phyloP scores from a whole-genome alignment of 2,113 vertebrate genomes.

The Cervus canadensis region DNA sequence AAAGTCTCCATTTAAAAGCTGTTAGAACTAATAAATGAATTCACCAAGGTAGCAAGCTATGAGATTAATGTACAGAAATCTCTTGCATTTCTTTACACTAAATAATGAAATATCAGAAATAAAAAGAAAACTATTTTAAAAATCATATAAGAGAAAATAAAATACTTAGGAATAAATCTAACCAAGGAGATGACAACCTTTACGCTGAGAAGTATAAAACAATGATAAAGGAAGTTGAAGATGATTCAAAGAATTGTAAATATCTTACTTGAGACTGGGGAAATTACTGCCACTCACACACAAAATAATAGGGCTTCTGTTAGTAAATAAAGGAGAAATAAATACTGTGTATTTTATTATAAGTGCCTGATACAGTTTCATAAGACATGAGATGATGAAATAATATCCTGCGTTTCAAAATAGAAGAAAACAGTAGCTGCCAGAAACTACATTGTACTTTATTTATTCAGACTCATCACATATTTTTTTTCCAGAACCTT shows the following conservation, averaged over 20 bases:
- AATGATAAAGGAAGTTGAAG: not conserved
- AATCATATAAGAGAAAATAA: not conserved
- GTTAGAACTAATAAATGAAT: not conserved
- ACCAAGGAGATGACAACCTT: not conserved
- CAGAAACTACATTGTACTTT: not conserved
- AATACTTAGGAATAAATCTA: not conserved
- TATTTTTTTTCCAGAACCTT: not conserved
- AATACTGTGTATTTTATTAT: not conserved
- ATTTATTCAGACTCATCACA: not conserved
- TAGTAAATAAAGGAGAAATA: not conserved
- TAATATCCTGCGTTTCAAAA: not conserved
- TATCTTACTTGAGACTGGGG: not conserved
- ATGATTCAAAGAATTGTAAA: not conserved
- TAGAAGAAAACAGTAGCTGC: not conserved
- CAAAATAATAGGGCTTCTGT: not conserved
- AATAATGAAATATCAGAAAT: not conserved
- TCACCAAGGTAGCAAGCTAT: not conserved
- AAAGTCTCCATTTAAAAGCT: not conserved
- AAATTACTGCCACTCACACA: not conserved
- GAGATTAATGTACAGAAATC: not conserved
- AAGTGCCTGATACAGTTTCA: not conserved
- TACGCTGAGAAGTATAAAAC: not conserved
- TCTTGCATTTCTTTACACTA: not conserved
- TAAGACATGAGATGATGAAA: not conserved
- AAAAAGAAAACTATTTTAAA: not conserved